Evolutionary conservation across 2,888 invertebrate genomes (phyloP).

Genomic region (Stegophylla sp.): DNA sequence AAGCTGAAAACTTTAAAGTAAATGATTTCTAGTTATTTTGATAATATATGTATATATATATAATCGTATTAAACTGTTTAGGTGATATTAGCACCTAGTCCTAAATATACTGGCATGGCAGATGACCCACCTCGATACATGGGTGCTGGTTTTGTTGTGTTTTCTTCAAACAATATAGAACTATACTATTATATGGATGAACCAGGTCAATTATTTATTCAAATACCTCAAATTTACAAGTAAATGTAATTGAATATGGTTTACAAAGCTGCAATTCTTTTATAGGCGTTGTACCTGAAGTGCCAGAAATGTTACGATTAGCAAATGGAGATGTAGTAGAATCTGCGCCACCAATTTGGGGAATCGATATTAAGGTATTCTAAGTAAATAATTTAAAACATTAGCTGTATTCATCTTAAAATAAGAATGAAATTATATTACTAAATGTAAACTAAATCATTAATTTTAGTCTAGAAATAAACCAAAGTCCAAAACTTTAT

Average conservation of each 20-base stretch:
- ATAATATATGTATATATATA: constrained; percentile 7
- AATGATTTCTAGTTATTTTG: constrained; percentile 36
- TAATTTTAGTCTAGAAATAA: no score
- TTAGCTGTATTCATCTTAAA: not conserved
- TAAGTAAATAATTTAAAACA: constrained; percentile 2
- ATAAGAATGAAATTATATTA: no score
- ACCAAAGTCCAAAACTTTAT: no score
- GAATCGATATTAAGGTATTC: constrained; percentile 83
- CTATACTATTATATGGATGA: constrained; percentile 98
- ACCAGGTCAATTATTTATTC: constrained; percentile 71
- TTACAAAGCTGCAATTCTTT: constrained; percentile 6
- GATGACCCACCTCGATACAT: constrained; percentile 96
- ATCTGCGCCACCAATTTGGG: constrained; percentile 93
- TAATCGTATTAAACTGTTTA: constrained; percentile 61
- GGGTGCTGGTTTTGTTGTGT: constrained; percentile 97
- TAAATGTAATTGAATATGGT: not conserved
- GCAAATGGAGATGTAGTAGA: constrained; percentile 93
- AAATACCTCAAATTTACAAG: not conserved
- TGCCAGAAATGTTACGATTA: constrained; percentile 85
- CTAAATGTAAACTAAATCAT: no score
- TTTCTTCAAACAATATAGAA: constrained; percentile 93
- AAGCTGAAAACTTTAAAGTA: constrained; percentile 89
- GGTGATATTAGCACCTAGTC: constrained; percentile 94
- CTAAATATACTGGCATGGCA: constrained; percentile 89
- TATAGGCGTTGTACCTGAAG: constrained; percentile 80